phyloP scores from a whole-genome alignment of 2,888 invertebrate genomes.

The Amiota mariae region DNA sequence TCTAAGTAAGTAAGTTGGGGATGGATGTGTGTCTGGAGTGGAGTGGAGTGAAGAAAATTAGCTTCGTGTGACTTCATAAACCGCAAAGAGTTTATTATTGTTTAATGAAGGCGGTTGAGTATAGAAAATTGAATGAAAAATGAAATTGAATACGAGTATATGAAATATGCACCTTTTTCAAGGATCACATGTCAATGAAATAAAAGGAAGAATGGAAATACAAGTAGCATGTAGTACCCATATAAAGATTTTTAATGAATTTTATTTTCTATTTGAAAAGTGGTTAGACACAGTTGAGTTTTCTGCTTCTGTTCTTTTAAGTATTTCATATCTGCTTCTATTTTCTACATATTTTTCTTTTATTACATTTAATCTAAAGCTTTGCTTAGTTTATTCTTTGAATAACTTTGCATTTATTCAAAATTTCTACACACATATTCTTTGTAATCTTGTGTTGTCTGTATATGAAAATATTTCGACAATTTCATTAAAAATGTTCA shows the following conservation, averaged over 20 bases:
- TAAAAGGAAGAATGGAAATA: neutral
- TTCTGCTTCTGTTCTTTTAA: no score
- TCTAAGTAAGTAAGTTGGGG: neutral
- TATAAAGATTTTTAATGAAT: no score
- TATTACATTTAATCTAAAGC: no score
- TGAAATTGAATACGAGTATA: neutral
- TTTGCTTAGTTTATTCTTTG: neutral
- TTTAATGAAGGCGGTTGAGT: slow-evolving; percentile 44
- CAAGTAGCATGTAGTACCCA: no score
- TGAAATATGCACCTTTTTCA: neutral
- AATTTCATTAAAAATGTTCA: slow-evolving; percentile 19
- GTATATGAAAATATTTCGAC: slow-evolving; percentile 24
- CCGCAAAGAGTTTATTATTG: slow-evolving; percentile 54
- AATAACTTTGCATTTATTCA: neutral
- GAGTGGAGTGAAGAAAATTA: slow-evolving; percentile 43
- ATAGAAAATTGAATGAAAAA: slow-evolving; percentile 2
- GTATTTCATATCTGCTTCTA: no score
- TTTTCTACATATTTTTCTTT: slow-evolving; percentile 1
- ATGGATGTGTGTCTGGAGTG: neutral
- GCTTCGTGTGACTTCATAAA: slow-evolving; percentile 44
- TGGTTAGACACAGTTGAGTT: no score
- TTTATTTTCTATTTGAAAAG: no score
- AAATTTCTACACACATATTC: neutral
- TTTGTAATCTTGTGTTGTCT: no score
- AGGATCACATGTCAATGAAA: neutral